phyloP scores from a whole-genome alignment of 1,140 invertebrate genomes.

The roundworm (Caenorhabditis elegans) region WBcel235 BX284605.5:6753001-6753500 shows the following conservation, averaged over 20 bases:
- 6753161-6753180: not conserved
- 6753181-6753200: conserved; percentile 23
- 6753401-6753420: not conserved
- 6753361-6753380: not conserved
- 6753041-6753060: too few species aligned
- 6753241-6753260: conserved; percentile 32
- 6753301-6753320: not conserved
- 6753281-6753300: not conserved
- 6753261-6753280: conserved; percentile 25
- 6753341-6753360: not conserved
- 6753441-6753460: not conserved
- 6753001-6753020: too few species aligned
- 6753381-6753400: conserved; percentile 5
- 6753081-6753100: conserved; percentile 6
- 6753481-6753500: not conserved
- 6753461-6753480: not conserved
- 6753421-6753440: not conserved
- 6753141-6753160: conserved; percentile 15
- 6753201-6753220: not conserved
- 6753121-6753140: conserved; percentile 19
- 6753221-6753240: conserved; percentile 26
- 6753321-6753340: not conserved
- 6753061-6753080: not conserved
- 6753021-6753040: too few species aligned
- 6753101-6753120: not conserved